A percentile compares a stretch with the other conserved stretches of the same genome.
Evolutionary conservation across 2,888 invertebrate species (phyloP).

Genomic region (Amiota communis): DNA sequence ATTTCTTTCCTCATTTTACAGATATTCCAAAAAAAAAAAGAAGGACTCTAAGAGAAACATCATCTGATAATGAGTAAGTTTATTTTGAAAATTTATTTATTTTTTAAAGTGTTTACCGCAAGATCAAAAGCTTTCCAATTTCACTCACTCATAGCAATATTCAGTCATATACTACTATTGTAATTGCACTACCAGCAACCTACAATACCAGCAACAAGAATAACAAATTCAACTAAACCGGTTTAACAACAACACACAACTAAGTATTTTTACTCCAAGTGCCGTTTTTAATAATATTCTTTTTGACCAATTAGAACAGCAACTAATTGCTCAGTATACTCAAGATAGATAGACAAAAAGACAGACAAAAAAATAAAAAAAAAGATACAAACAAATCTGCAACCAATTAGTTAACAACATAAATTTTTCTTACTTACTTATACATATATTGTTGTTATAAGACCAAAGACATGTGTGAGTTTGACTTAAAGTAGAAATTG

Average conservation of each 20-base stretch:
- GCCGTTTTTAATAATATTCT: conserved; percentile 51
- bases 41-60: not conserved
- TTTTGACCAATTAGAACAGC: conserved; percentile 63
- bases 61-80: not conserved
- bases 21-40: too few species aligned
- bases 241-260: conserved; percentile 34
- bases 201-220: conserved; percentile 18
- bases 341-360: not conserved
- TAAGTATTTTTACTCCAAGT: conserved; percentile 37
- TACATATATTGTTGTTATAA: too few species aligned
- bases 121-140: not conserved
- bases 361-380: not conserved
- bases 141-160: not conserved
- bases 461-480: conserved; percentile 7
- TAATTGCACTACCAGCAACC: not conserved
- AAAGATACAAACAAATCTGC: conserved; percentile 54
- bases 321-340: conserved; percentile 57
- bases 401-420: conserved; percentile 57
- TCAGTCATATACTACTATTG: not conserved
- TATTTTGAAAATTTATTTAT: not conserved
- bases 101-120: not conserved
- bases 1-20: too few species aligned
- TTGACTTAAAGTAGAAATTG: not conserved
- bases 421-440: conserved; percentile 17
- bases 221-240: conserved; percentile 13